Evolutionary conservation across 2,888 invertebrate species (phyloP).

Genomic region (Sinodicranocentrus sp.): DNA sequence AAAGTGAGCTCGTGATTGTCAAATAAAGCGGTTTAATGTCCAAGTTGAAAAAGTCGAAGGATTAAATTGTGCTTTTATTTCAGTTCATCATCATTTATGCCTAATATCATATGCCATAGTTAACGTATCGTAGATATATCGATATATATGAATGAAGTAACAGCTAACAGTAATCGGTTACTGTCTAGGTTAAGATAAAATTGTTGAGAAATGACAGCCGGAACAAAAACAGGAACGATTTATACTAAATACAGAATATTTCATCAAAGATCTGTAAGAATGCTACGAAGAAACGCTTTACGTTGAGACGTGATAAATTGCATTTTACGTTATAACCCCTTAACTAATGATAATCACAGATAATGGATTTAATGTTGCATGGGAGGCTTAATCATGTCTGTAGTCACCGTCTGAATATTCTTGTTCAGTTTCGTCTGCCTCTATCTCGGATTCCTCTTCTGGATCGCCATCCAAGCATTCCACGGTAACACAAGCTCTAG

Average conservation of each 20-base stretch:
- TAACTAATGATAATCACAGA: too few relatives aligned
- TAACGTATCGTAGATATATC: too few relatives aligned
- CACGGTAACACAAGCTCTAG: constrained; percentile 52
- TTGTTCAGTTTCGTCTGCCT: constrained; percentile 34
- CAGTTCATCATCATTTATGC: not conserved
- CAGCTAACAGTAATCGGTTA: too few relatives aligned
- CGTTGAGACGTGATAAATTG: too few relatives aligned
- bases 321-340: too few relatives aligned
- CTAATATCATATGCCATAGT: not conserved
- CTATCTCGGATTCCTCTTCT: constrained; percentile 39
- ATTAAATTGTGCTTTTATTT: constrained; percentile 1
- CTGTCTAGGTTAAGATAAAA: too few relatives aligned
- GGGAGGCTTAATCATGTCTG: constrained; percentile 8
- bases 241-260: too few relatives aligned
- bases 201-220: too few relatives aligned
- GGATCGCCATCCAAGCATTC: constrained; percentile 27
- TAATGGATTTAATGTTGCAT: not conserved
- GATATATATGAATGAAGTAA: too few relatives aligned
- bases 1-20: constrained; percentile 66
- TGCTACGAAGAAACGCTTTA: too few relatives aligned
- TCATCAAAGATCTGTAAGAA: too few relatives aligned
- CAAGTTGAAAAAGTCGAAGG: constrained; percentile 33
- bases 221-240: too few relatives aligned
- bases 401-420: constrained; percentile 44
- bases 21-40: constrained; percentile 60